Evolutionary conservation across 2,888 invertebrate species (phyloP).

Genomic region (Agonum fuliginosum): DNA sequence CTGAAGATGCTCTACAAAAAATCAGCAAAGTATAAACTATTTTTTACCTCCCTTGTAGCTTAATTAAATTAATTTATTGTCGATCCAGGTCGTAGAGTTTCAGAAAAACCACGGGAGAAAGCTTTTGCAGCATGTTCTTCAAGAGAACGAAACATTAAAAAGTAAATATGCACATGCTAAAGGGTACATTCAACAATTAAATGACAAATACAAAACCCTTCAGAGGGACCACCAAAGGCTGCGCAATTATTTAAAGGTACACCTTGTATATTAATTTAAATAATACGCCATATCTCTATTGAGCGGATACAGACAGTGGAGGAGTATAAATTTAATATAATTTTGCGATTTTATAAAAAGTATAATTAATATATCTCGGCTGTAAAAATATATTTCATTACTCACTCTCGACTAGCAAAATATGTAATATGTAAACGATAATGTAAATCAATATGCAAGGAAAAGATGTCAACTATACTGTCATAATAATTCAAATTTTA

Average conservation of each 20-base stretch:
- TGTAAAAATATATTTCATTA: no score
- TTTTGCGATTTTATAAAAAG: no score
- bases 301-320: no score
- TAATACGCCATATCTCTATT: not conserved
- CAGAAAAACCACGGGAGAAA: conserved; percentile 66
- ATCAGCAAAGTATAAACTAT: not conserved
- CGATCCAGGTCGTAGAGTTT: conserved; percentile 64
- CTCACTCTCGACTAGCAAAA: no score
- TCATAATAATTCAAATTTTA: no score
- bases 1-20: not conserved
- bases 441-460: no score
- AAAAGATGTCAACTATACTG: no score
- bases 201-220: conserved; percentile 64
- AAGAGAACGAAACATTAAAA: conserved; percentile 62
- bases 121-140: conserved; percentile 49
- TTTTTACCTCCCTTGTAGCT: not conserved
- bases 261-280: conserved; percentile 57
- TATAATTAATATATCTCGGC: no score
- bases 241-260: conserved; percentile 62
- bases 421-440: no score
- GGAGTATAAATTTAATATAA: no score
- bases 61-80: conserved; percentile 39
- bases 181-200: conserved; percentile 66
- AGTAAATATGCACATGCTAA: conserved; percentile 68
- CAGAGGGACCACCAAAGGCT: conserved; percentile 65